A percentile compares a stretch with the other conserved stretches of the same genome.
Evolutionary conservation across 2,113 vertebrate species (phyloP).

Genomic region (Prolemur simus): DNA sequence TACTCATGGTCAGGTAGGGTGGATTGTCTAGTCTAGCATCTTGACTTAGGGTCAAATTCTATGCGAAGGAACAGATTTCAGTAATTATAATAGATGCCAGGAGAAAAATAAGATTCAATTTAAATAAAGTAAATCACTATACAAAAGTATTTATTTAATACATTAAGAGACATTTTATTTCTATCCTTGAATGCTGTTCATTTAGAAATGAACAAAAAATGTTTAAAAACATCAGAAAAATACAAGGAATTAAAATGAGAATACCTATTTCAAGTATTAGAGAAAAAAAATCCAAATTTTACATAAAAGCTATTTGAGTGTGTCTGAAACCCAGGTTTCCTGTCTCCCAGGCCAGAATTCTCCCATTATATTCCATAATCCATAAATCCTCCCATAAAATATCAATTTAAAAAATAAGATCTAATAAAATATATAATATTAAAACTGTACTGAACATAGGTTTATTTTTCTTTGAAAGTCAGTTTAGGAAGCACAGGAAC

Average conservation of each 20-base stretch:
- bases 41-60: neutral
- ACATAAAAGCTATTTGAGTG: neutral
- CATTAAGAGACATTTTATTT: constrained; percentile 9
- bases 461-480: neutral
- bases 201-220: neutral
- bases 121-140: constrained; percentile 5
- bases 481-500: neutral
- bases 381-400: neutral
- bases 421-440: constrained; percentile 41
- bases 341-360: neutral
- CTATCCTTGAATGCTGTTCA: neutral
- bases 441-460: neutral
- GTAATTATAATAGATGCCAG: neutral
- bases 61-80: neutral
- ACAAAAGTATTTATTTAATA: neutral
- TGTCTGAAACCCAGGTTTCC: neutral
- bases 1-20: neutral
- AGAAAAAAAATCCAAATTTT: neutral
- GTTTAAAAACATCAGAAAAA: neutral
- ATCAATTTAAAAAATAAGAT: constrained; percentile 27
- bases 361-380: neutral
- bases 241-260: neutral
- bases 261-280: neutral
- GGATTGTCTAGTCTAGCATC: neutral
- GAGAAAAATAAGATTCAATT: neutral